Evolutionary conservation across 2,888 invertebrate species (phyloP), one percentile per base, ranked within the genome.

Genomic region (Idaea biselata): DNA sequence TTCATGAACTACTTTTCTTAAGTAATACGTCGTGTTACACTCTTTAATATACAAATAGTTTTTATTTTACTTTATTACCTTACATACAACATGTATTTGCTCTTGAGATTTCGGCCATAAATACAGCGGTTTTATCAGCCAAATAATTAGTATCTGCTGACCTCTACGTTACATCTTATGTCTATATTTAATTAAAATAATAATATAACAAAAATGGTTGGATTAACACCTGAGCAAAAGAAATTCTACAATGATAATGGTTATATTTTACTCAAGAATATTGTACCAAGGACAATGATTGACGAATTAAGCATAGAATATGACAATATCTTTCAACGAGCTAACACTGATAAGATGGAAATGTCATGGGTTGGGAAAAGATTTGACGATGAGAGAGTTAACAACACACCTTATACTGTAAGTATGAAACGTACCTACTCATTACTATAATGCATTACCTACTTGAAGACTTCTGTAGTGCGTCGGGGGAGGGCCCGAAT

Each of bases 161-260:
- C 44, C 44, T 44, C 44, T 44, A 11, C 44, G 44, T 44, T 44
- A 44, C 44, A 44, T 44, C 11, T 44, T 44, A 44, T 44, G 18
- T 17, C 55, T 25, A 25, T 25, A 25, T 18, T 32, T 8, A 44
- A 44, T 11, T 44, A 44, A 44, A 44, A 44, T 17, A 11, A 55
- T 18, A 11, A 55, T 14, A 64, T 8, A 53, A 60, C 61, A 65
- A 55, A 18, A 55, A 73, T 87, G 88, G 83, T 71, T 17, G 74
- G 75, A 18, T 73, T 94, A 18, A 90, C 91, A 0, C 60, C 78
- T 6, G 84, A 92, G 58, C 89, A 94, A 75, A 88, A 88, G 55
- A 64, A 88, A 63, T 94, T 90, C 71, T 94, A 91, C 77, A 73
- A 84, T 44, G 88, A 93, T 14, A 93, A 94, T 74, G 94, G 94